A percentile compares a stretch with the other conserved stretches of the same genome.
Evolutionary conservation across 2,797 vertebrate genomes (phyloP).

Genomic region (Protosalanx chinensis): DNA sequence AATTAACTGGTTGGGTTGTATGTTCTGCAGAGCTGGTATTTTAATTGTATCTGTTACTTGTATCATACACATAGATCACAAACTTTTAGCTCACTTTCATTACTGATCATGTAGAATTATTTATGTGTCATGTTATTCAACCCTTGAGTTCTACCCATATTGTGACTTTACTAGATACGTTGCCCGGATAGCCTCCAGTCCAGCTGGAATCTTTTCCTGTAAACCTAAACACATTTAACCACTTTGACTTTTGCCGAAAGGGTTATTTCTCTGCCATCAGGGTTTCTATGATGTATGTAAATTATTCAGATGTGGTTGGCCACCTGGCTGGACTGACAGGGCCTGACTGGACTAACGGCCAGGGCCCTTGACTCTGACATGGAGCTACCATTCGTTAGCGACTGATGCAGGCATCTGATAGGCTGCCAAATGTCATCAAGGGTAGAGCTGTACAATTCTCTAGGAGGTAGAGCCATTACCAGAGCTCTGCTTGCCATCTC

Average conservation of each 20-base stretch:
- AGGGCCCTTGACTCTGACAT: slow-evolving; percentile 51
- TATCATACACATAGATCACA: too few relatives aligned
- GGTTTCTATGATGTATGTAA: slow-evolving; percentile 60
- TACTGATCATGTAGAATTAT: too few relatives aligned
- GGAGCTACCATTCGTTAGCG: slow-evolving; percentile 59
- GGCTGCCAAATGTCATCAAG: slow-evolving; percentile 59
- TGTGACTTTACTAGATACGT: too few relatives aligned
- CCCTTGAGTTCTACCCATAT: too few relatives aligned
- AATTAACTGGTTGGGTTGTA: not conserved
- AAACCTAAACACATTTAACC: slow-evolving; percentile 43
- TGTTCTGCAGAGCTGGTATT: not conserved
- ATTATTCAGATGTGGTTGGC: slow-evolving; percentile 58
- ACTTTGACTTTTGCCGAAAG: slow-evolving; percentile 52
- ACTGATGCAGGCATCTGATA: slow-evolving; percentile 62
- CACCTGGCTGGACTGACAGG: slow-evolving; percentile 12
- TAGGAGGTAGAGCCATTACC: slow-evolving; percentile 46
- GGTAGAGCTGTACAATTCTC: slow-evolving; percentile 45
- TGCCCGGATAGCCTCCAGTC: too few relatives aligned
- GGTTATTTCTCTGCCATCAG: slow-evolving; percentile 52
- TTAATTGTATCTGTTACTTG: too few relatives aligned
- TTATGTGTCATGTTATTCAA: too few relatives aligned
- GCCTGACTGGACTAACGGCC: slow-evolving; percentile 41
- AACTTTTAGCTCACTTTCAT: too few relatives aligned
- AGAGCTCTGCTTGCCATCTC: slow-evolving; percentile 43
- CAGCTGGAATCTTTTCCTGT: not conserved